Base-by-base conservation (phyloP, 2,113 vertebrate species). In the Bos indicus region DNA sequence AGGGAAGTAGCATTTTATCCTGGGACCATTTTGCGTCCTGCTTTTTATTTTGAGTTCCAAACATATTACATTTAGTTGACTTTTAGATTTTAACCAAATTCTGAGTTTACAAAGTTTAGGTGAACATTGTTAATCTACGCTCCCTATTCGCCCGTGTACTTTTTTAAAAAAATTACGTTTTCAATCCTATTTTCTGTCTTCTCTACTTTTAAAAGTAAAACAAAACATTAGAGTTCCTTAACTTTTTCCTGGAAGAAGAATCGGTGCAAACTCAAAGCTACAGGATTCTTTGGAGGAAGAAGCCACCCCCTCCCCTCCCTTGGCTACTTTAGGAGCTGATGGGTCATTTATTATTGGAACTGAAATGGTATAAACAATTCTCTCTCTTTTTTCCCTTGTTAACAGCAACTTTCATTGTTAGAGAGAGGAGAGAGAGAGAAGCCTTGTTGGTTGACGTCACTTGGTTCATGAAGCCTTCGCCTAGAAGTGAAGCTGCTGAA, bases 401-500 rank as follows among this genome's bases (percentile, higher is more conserved):
- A 98, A 98, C 98, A 98, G 98, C 98, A 99, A 99, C 99, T 99
- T 98, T 99, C 99, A 99, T 99, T 99, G 99, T 99, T 99, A 99
- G 99, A 98, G 99, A 98, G 96, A 96, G 98, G 64, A 98, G 99
- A 98, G 96, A 96, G 98, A 91, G 90, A 98, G 97, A 99, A 95
- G 98, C 97, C 98, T 99, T 98, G 98, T 98, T 99, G 98, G 99
- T 99, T 99, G 99, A 99, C 99, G 99, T 99, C 99, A 99, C 98
- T 98, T 98, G 99, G 99, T 99, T 98, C 74, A 98, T 97, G 98
- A 98, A 98, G 98, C 98, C 98, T 98, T 99, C 98, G 98, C 99
- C 99, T 99, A 99, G 99, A 99, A 99, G 99, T 99, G 99, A 99
- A 99, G 99, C 99, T 98, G 99, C 99, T 98, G 99, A 99, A 99